These are phyloP conservation scores for Dipodomys spectabilis DNA, from an alignment of 2,113 vertebrate genomes.

Conservation along the genomic window DNA sequence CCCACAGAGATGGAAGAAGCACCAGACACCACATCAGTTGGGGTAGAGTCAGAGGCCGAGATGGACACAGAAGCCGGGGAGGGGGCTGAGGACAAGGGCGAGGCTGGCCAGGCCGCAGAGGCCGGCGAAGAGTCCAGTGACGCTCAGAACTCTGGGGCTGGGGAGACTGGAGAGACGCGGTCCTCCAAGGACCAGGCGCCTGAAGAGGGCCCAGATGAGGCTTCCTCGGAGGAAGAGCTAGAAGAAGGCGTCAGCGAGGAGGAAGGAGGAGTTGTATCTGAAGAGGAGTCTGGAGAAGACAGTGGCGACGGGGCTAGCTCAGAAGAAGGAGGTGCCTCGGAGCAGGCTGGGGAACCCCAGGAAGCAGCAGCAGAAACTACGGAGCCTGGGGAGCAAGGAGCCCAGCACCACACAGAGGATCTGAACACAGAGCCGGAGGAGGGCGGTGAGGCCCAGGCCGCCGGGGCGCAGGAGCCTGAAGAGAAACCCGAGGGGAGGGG, in stretches of 20 bases:
- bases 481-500: constrained; percentile 57
- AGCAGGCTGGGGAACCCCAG: background rate
- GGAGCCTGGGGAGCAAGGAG: background rate
- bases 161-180: background rate
- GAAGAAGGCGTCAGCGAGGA: background rate
- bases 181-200: background rate
- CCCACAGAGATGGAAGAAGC: background rate
- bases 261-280: background rate
- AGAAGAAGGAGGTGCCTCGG: constrained; percentile 49
- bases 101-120: background rate
- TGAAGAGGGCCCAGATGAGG: constrained; percentile 14
- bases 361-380: constrained; percentile 18
- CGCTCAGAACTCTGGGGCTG: fast-evolving
- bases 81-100: constrained; percentile 10
- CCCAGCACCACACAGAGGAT: background rate
- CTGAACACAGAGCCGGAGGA: background rate
- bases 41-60: background rate
- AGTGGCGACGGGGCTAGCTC: background rate
- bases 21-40: background rate
- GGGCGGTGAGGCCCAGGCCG: background rate
- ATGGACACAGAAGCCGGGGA: background rate
- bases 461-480: constrained; percentile 21
- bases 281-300: constrained; percentile 80
- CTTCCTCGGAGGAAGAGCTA: constrained; percentile 57
- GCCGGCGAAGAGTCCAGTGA: background rate